Evolutionary conservation across 2,797 vertebrate species (phyloP).

Genomic region (Tapera naevia): DNA sequence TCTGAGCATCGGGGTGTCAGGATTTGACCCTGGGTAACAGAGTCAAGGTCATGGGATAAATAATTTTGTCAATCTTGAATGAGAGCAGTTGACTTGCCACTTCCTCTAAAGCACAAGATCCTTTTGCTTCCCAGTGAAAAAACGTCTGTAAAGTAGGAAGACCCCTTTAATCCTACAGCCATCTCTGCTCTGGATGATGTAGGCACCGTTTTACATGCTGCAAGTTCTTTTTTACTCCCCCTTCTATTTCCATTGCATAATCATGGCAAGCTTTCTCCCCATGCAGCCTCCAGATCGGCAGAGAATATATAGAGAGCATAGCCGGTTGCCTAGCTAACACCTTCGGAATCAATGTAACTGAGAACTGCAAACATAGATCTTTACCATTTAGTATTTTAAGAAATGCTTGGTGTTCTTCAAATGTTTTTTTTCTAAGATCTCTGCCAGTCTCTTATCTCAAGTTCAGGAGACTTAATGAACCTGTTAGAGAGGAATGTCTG

Average conservation of each 20-base stretch:
- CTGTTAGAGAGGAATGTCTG: not conserved
- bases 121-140: not conserved
- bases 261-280: constrained; percentile 60
- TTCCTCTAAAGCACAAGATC: not conserved
- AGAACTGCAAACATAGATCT: not conserved
- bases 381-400: not conserved
- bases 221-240: constrained; percentile 57
- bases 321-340: constrained; percentile 70
- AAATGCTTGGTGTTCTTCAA: not conserved
- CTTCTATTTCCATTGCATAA: constrained; percentile 65
- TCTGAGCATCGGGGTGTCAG: not conserved
- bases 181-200: not conserved
- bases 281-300: constrained; percentile 60
- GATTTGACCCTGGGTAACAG: constrained; percentile 17
- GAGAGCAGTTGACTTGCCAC: constrained; percentile 16
- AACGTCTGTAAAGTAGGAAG: not conserved
- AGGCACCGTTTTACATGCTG: constrained; percentile 42
- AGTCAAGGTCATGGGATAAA: constrained; percentile 43
- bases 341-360: constrained; percentile 23
- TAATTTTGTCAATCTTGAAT: not conserved
- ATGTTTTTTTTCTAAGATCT: not conserved
- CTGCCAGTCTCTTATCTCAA: not conserved
- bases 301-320: not conserved
- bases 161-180: constrained; percentile 4
- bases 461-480: not conserved